These are phyloP conservation scores for Mechanitis messenoides DNA, from an alignment of 2,888 invertebrate species.

Conservation along the genomic window DNA sequence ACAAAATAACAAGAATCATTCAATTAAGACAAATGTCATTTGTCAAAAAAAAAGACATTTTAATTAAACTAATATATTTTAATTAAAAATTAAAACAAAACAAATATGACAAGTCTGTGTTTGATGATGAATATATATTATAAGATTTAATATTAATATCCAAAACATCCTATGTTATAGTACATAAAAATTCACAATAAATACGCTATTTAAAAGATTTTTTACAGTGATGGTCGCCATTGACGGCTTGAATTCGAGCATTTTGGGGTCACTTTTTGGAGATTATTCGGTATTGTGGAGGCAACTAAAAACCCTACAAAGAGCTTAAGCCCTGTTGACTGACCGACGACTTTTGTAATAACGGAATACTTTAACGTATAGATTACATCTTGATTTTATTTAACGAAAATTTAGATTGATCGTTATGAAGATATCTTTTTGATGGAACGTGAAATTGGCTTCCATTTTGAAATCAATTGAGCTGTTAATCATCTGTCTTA, in stretches of 20 bases:
- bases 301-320: slow-evolving; percentile 62
- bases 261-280: slow-evolving; percentile 76
- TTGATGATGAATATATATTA: not conserved
- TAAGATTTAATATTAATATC: not conserved
- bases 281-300: slow-evolving; percentile 66
- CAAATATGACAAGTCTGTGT: too few species aligned
- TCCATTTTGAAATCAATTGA: slow-evolving; percentile 28
- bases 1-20: too few species aligned
- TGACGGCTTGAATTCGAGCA: slow-evolving; percentile 53
- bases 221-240: slow-evolving; percentile 49
- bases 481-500: slow-evolving; percentile 22
- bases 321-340: slow-evolving; percentile 60
- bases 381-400: slow-evolving; percentile 50
- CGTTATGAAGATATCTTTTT: slow-evolving; percentile 44
- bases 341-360: slow-evolving; percentile 56
- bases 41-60: too few species aligned
- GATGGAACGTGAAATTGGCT: slow-evolving; percentile 59
- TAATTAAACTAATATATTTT: too few species aligned
- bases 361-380: slow-evolving; percentile 50
- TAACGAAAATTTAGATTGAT: slow-evolving; percentile 34
- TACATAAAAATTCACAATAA: slow-evolving; percentile 46
- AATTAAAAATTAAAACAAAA: too few species aligned
- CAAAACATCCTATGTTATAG: slow-evolving; percentile 44
- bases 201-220: slow-evolving; percentile 58
- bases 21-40: too few species aligned